These are phyloP conservation scores for Drosophila phalerata DNA, from an alignment of 2,888 invertebrate genomes.

Conservation along the genomic window DNA sequence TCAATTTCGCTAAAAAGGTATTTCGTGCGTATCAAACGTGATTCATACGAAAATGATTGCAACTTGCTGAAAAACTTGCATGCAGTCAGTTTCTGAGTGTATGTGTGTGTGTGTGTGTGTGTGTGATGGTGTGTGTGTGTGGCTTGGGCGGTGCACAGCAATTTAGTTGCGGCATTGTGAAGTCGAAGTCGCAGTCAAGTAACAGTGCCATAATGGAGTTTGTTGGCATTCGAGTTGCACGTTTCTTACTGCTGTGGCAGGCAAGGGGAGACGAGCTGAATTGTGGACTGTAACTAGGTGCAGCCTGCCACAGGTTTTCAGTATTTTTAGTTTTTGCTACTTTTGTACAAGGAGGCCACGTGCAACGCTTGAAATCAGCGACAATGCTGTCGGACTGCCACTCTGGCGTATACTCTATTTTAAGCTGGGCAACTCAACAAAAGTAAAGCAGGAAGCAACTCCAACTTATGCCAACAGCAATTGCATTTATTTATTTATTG, in stretches of 20 bases:
- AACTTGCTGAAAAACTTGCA: constrained; percentile 69
- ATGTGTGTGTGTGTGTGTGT: constrained; percentile 26
- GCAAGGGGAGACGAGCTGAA: neutral
- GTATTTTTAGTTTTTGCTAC: constrained; percentile 40
- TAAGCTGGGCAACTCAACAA: neutral
- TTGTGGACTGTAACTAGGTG: constrained; percentile 53
- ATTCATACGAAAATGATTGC: constrained; percentile 83
- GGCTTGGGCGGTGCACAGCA: constrained; percentile 63
- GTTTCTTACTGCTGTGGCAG: constrained; percentile 18
- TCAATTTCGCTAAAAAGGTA: constrained; percentile 84
- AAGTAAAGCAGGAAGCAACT: neutral
- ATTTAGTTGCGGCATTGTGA: constrained; percentile 75
- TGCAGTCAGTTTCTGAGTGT: constrained; percentile 38
- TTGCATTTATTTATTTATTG: constrained; percentile 13
- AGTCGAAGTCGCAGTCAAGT: constrained; percentile 56
- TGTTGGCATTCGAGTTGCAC: constrained; percentile 63
- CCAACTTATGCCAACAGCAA: neutral
- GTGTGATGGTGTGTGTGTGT: constrained; percentile 30
- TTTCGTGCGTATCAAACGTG: constrained; percentile 85
- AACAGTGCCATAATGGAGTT: constrained; percentile 68
- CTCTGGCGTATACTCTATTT: constrained; percentile 24
- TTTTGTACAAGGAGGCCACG: constrained; percentile 42
- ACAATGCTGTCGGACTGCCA: constrained; percentile 36
- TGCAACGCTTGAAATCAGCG: constrained; percentile 49
- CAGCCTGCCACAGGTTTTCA: constrained; percentile 20